Conservation (phyloP, 2,888 invertebrate species). For the Synergus japonicus region DNA sequence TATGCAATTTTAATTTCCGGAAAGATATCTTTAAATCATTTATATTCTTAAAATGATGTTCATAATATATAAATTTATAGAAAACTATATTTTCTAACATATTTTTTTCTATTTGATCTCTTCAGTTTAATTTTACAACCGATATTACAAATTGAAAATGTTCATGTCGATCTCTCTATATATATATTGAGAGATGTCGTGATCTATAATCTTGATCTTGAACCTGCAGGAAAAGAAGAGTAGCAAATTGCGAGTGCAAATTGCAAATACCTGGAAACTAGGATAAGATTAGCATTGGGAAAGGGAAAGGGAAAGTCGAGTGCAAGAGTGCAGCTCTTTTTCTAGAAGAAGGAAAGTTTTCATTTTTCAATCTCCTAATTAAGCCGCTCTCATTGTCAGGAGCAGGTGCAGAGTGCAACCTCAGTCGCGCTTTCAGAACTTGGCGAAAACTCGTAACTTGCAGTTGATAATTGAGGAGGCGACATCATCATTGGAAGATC, state of each 20-base stretch:
- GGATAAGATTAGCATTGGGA: not conserved
- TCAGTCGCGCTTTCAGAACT: not conserved
- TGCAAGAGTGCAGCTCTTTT: not conserved
- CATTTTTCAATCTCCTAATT: slow-evolving; percentile 10
- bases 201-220: not conserved
- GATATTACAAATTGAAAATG: too few species aligned
- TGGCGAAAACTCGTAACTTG: slow-evolving; percentile 5
- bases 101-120: too few species aligned
- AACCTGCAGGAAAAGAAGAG: not conserved
- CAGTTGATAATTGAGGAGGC: slow-evolving; percentile 18
- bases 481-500: slow-evolving; percentile 47
- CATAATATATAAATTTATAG: too few species aligned
- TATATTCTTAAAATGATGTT: too few species aligned
- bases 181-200: too few species aligned
- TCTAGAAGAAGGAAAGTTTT: slow-evolving; percentile 1
- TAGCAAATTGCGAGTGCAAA: not conserved
- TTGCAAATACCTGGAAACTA: not conserved
- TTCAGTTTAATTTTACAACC: too few species aligned
- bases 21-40: not conserved
- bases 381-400: slow-evolving; percentile 13
- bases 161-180: too few species aligned
- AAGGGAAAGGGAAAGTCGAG: slow-evolving; percentile 6
- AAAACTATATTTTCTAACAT: too few species aligned
- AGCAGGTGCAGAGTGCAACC: slow-evolving; percentile 1
- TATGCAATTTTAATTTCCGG: not conserved